Evolutionary conservation across 2,797 vertebrate genomes (phyloP), one percentile per base, ranked within the genome.

Genomic region (Enteromius trimaculatus): DNA sequence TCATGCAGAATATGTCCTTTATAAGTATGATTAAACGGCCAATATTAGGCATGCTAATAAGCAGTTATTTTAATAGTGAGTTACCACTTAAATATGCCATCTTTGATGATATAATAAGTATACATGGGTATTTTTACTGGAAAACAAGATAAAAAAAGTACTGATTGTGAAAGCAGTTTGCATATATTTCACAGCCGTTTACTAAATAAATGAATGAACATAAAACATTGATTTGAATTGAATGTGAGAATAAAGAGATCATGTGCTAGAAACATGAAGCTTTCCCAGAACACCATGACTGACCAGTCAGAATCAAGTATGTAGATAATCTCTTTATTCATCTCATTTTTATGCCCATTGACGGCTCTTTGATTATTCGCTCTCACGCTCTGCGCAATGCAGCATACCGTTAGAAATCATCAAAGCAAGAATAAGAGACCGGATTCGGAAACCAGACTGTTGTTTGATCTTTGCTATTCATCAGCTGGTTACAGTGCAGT

Each of bases 381-480:
- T 77, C 75, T 77, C 74, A 70, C 29, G 5, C 39, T 60, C 39
- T 60, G 29, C 10, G 16, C 23, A 51, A 84, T 82, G 26, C 23
- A 49, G 53, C 53, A 39, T 74, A 31, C 70, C 26, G 8, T 1
- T n/a, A 51, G 26, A 70, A 84, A 29, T 39, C 79, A 84, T 77
- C 79, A 85, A 87, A 86, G 84, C 72, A 58, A 42, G 65, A 88
- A 81, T 53, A 80, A 44, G 8, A 74, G 62, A 17, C 19, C 14
- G 37, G 44, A 44, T 71, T 55, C 47, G 9, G 68, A 74, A 55
- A 74, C 49, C 49, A n/a, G 58, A 60, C 60, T 44, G 69, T 60
- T 69, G 49, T 83, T 79, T 85, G 84, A 87, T 71, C 78, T 84
- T 60, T 79, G 23, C 82, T 44, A 58, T 75, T 19, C 60, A 85